Evolutionary conservation across 2,797 vertebrate species (phyloP).

Genomic region (Pangasius sanitwongsei): DNA sequence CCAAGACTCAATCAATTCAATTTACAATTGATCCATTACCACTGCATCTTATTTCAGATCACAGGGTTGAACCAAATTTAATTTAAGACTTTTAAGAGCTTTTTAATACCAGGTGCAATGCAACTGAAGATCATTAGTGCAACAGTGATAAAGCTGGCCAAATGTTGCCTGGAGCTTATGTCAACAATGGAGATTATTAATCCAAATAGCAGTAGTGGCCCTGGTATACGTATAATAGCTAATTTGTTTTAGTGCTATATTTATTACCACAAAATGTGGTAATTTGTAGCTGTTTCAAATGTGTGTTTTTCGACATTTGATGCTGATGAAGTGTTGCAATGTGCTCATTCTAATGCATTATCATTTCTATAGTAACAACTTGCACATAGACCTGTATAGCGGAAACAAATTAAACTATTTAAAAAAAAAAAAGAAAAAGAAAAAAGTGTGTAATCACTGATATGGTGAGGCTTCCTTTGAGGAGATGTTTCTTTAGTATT

Average conservation of each 20-base stretch:
- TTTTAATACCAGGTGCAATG: constrained; percentile 23
- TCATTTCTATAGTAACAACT: not conserved
- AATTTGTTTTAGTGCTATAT: not conserved
- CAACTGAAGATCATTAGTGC: constrained; percentile 3
- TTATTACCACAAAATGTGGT: too few relatives aligned
- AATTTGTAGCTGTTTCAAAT: not conserved
- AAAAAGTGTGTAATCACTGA: not conserved
- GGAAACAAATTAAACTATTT: not conserved
- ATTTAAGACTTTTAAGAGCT: constrained; percentile 29
- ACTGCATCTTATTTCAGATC: constrained; percentile 6
- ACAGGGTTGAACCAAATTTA: not conserved
- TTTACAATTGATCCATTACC: constrained; percentile 16
- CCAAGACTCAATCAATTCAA: constrained; percentile 23
- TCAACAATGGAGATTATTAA: not conserved
- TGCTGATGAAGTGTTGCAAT: not conserved
- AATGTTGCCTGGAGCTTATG: not conserved
- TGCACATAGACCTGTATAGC: not conserved
- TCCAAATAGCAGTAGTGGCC: not conserved
- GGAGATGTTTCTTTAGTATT: not conserved
- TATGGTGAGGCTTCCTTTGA: not conserved
- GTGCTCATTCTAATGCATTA: not conserved
- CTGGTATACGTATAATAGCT: not conserved
- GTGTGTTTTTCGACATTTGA: not conserved
- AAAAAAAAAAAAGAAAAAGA: not conserved
- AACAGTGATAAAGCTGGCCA: constrained; percentile 7